Base-by-base conservation (phyloP, 2,888 invertebrate genomes). In the Pachliopta kotzebuea region DNA sequence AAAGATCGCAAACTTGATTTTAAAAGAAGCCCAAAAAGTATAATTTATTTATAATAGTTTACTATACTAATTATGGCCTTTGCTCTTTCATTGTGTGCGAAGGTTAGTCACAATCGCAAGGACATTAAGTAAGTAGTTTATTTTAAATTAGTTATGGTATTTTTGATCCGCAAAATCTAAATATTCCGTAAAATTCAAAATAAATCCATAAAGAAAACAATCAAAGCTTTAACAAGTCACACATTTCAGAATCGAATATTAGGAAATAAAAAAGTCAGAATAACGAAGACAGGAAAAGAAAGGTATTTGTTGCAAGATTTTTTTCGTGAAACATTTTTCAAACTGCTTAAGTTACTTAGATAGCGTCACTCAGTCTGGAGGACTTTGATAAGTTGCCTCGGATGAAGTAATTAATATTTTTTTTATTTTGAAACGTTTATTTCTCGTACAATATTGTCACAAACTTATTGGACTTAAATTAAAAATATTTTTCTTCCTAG, bases 291-390 rank as follows among this genome's bases (percentile, higher is more conserved):
- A n/a, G n/a, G 18, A 45, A 45, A 45, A 45, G 45, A n/a, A 45
- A 45, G 18, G n/a, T n/a, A 6, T n/a, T 18, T 45, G 45, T 45
- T 45, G 45, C 23, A 77, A 78, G 77, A 76, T 71, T 72, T 80
- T 83, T 84, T 83, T 70, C 56, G 83, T 85, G 86, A 84, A 81
- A 81, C 76, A 85, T 87, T 86, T 85, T 82, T 88, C 85, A 85
- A 85, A 85, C 81, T 76, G 78, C 79, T 77, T 81, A 80, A 78
- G 79, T 80, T 83, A 81, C 79, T 80, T 78, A 76, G 74, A 77
- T 79, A 80, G 79, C 77, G 78, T 81, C 82, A 81, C 79, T 83
- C 45, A 11, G 18, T 45, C 45, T n/a, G n/a, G 45, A 45, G 45
- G 45, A 45, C 45, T n/a, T 45, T 45, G 45, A 45, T 45, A 45